These are phyloP conservation scores for Apeira syringaria DNA, from an alignment of 2,888 invertebrate species.

Conservation along the genomic window DNA sequence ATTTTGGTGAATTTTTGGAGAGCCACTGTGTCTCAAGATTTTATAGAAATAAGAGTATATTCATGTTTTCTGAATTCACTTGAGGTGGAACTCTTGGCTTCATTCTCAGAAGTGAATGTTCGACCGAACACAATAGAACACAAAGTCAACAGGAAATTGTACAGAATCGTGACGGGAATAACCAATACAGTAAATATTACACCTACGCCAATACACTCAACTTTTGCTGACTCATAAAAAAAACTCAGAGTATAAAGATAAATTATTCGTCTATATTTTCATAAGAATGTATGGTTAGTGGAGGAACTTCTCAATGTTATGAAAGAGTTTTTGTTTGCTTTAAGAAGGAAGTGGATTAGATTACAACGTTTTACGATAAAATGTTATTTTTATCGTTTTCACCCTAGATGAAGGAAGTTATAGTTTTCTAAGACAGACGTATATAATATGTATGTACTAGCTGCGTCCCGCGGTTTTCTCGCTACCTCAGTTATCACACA, in stretches of 20 bases:
- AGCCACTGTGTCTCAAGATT: too few relatives aligned
- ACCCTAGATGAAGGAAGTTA: background rate
- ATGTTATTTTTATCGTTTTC: constrained; percentile 7
- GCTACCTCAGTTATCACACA: too few relatives aligned
- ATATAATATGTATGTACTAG: too few relatives aligned
- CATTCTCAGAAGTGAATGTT: constrained; percentile 9
- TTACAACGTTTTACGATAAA: constrained; percentile 8
- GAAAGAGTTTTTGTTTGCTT: constrained; percentile 17
- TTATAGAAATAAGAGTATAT: too few relatives aligned
- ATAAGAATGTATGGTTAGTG: constrained; percentile 25
- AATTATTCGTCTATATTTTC: constrained; percentile 30
- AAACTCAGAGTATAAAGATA: constrained; percentile 28
- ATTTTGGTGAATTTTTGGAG: too few relatives aligned
- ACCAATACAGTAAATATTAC: constrained; percentile 27
- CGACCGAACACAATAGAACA: constrained; percentile 18
- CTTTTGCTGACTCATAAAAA: constrained; percentile 26
- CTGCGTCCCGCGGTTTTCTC: too few relatives aligned
- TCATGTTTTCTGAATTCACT: too few relatives aligned
- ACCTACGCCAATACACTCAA: constrained; percentile 25
- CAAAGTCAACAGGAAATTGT: constrained; percentile 23
- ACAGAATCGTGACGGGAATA: constrained; percentile 23
- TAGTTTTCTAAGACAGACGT: background rate
- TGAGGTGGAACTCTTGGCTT: constrained; percentile 5
- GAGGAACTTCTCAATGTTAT: constrained; percentile 24
- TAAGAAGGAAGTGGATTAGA: constrained; percentile 23